Base-by-base conservation (phyloP, 1,140 invertebrate genomes). In the Calliopsis andreniformis region DNA sequence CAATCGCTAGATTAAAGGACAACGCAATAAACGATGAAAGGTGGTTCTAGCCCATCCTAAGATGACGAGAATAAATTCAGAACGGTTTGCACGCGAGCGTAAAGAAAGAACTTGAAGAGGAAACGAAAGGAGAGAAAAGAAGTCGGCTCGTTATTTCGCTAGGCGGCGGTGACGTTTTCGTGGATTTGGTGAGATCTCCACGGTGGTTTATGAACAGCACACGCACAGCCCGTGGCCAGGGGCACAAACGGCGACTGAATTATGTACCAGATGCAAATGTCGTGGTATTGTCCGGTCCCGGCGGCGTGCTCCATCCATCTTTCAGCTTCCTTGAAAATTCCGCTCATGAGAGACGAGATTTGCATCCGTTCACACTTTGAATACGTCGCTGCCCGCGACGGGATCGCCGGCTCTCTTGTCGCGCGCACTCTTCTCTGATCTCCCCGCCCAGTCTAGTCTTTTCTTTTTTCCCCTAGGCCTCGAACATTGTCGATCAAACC, bases 231-330 rank as follows among this genome's bases (percentile, higher is more conserved):
- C 59, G 62, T 58, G 72, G 61, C 68, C 59, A 66, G 80, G 76
- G 76, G 76, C 70, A 83, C 63, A 39, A 69, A 82, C 85, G 79
- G 67, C 66, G 78, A 76, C 83, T 87, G 86, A 86, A 87, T 86
- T 86, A 87, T 87, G 85, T 86, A 85, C 82, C 81, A 83, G 80
- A 87, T 87, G 86, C 79, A 87, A 87, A 87, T 87, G 70, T 25
- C 59, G 68, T 23, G 59, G 80, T 83, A 84, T 86, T 83, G 81
- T 86, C 69, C 84, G 69, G 49, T 70, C 69, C 79, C 79, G 78
- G 61, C 66, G 61, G 84, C 71, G 71, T 82, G 70, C 80, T 86
- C 75, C 83, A 85, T 86, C 78, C 76, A 77, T 86, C 81, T 86
- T 86, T 86, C 81, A 82, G 81, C 78, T 86, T 82, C 76, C 84